Evolutionary conservation across 1,140 invertebrate genomes (phyloP), one percentile per base, ranked within the genome.

Genomic region (Ceratina australensis): DNA sequence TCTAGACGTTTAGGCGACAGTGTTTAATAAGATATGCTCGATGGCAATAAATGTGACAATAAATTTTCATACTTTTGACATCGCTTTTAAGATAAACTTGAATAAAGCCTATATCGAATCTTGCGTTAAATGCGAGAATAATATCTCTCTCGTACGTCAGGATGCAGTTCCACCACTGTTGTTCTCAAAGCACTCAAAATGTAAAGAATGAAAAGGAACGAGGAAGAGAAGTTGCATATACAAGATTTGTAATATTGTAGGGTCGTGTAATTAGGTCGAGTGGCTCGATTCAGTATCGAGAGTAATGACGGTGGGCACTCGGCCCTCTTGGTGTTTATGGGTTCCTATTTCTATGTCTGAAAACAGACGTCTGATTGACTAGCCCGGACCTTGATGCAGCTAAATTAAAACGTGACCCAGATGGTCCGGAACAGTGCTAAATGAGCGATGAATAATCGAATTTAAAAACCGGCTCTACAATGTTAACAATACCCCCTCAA

Each of bases 341-440:
- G 56, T 83, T 79, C 67, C 80, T 84, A 84, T 83, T 84, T 83
- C 81, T 84, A 83, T 33, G 57, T 49, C 47, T 80, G 67, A 76
- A 78, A 83, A 84, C 82, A 84, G 81, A 83, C 82, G 66, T 50
- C 42, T 71, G 72, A 84, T 84, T 84, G 81, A 84, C 66, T 79
- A 72, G 50, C 65, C 28, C 81, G 68, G 79, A 80, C 67, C 81
- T 83, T 72, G 72, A 57, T 74, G 64, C 61, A 65, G 72, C 71
- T 83, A 83, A 84, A 83, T 84, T 84, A 76, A 84, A 84, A 66
- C 63, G 1, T 72, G 82, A 83, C 63, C 72, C 72, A 82, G 77
- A 83, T 83, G 75, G 71, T 33, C 56, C 57, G 18, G 50, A 74
- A 74, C 66, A 49, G 13, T 18, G 16, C 54, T 66, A 65, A 82